Evolutionary conservation across 2,113 vertebrate genomes (phyloP).

Genomic region (Nibea coibor): DNA sequence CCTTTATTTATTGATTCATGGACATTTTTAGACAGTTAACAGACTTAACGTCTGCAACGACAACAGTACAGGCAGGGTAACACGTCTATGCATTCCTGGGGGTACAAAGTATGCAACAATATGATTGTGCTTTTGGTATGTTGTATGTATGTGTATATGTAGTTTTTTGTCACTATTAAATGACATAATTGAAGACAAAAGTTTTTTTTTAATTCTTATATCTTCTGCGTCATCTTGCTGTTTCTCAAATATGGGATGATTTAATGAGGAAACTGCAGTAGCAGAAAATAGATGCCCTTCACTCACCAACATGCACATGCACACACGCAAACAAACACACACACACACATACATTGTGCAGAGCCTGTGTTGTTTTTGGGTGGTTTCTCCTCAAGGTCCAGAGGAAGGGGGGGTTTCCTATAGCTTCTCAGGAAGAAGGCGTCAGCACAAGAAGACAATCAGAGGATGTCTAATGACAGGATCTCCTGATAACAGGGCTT

Average conservation of each 20-base stretch:
- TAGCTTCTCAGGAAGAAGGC: constrained; percentile 70
- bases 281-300: not conserved
- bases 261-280: not conserved
- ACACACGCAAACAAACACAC: constrained; percentile 7
- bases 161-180: too few species aligned
- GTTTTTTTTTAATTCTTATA: too few species aligned
- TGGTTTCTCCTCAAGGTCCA: constrained; percentile 44
- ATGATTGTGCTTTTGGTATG: too few species aligned
- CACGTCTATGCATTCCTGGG: too few species aligned
- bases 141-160: too few species aligned
- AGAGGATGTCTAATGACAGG: constrained; percentile 76
- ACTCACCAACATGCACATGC: not conserved
- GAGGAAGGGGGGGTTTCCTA: constrained; percentile 35
- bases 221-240: too few species aligned
- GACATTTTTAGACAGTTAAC: too few species aligned
- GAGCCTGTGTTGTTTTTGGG: constrained; percentile 59
- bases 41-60: too few species aligned
- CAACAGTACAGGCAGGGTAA: too few species aligned
- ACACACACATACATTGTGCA: constrained; percentile 9
- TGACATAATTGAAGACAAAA: too few species aligned
- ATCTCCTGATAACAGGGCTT: constrained; percentile 52
- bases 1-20: too few species aligned
- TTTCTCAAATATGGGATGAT: not conserved
- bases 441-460: constrained; percentile 70
- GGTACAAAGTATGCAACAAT: too few species aligned